A percentile compares a stretch with the other conserved stretches of the same genome.
Evolutionary conservation across 2,797 vertebrate genomes (phyloP).

Genomic region (Gallinago stenura): DNA sequence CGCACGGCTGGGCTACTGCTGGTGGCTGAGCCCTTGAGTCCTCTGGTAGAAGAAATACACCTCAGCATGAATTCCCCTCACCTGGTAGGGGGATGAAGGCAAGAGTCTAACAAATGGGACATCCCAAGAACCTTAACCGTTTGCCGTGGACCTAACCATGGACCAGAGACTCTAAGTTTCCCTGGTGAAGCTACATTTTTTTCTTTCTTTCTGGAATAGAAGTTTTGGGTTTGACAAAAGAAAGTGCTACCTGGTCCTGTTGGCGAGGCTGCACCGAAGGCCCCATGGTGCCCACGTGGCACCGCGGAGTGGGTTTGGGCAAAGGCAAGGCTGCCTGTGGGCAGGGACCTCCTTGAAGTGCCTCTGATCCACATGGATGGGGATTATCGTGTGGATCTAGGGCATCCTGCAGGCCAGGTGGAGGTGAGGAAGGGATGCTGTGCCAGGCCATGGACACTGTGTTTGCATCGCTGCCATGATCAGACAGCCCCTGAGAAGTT

Average conservation of each 20-base stretch:
- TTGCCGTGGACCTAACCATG: neutral
- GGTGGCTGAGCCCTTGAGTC: neutral
- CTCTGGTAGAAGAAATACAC: neutral
- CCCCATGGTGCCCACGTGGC: rapidly evolving
- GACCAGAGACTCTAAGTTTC: neutral
- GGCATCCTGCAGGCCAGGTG: neutral
- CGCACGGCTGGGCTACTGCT: neutral
- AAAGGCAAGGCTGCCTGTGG: neutral
- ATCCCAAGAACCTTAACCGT: neutral
- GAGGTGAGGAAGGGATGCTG: neutral
- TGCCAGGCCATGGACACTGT: neutral
- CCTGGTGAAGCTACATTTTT: neutral
- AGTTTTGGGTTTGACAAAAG: neutral
- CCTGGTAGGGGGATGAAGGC: neutral
- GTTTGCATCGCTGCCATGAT: rapidly evolving
- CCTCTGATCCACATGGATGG: rapidly evolving
- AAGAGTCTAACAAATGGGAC: neutral
- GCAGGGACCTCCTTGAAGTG: neutral
- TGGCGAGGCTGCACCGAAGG: neutral
- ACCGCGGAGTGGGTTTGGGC: neutral
- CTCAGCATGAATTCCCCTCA: neutral
- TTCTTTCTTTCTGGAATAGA: neutral
- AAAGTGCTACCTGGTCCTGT: neutral
- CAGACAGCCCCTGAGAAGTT: neutral
- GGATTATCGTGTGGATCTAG: neutral